Percentiles rank a stretch among this genome's conserved stretches.
These are phyloP conservation scores for Drosophila lowei DNA, from an alignment of 1,140 invertebrate genomes.

Conservation along the genomic window DNA sequence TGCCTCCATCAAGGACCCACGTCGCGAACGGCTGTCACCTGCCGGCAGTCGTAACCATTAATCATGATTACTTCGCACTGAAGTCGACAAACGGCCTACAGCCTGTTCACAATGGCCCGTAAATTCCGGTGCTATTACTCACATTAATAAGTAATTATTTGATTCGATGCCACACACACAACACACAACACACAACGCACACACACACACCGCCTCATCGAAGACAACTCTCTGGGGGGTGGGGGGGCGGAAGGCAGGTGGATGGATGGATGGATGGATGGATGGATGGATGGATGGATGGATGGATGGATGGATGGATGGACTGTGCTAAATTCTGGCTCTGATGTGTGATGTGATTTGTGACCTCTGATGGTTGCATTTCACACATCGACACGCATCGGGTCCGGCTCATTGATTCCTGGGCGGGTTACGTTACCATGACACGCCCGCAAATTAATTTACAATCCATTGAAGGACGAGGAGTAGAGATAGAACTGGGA, in stretches of 20 bases:
- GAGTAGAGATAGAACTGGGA: background rate
- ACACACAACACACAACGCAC: too few relatives aligned
- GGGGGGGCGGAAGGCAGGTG: too few relatives aligned
- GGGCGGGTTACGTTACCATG: background rate
- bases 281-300: too few relatives aligned
- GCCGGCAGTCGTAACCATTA: slow-evolving; percentile 47
- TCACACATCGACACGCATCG: slow-evolving; percentile 7
- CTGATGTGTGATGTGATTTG: slow-evolving; percentile 16
- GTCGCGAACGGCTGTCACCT: slow-evolving; percentile 45
- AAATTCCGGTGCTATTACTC: slow-evolving; percentile 31
- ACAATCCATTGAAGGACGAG: too few relatives aligned
- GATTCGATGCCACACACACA: slow-evolving; percentile 3
- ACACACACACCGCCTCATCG: too few relatives aligned
- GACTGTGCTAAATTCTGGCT: slow-evolving; percentile 14
- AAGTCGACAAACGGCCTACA: slow-evolving; percentile 36
- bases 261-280: too few relatives aligned
- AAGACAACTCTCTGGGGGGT: too few relatives aligned
- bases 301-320: too few relatives aligned
- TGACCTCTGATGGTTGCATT: background rate
- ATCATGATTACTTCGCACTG: slow-evolving; percentile 50
- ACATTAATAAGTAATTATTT: slow-evolving; percentile 48
- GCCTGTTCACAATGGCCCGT: slow-evolving; percentile 21
- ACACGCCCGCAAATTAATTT: background rate
- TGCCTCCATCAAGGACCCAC: background rate
- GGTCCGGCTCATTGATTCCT: background rate